These are phyloP conservation scores for Gymnothorax javanicus DNA, from an alignment of 2,797 vertebrate species.

Conservation along the genomic window DNA sequence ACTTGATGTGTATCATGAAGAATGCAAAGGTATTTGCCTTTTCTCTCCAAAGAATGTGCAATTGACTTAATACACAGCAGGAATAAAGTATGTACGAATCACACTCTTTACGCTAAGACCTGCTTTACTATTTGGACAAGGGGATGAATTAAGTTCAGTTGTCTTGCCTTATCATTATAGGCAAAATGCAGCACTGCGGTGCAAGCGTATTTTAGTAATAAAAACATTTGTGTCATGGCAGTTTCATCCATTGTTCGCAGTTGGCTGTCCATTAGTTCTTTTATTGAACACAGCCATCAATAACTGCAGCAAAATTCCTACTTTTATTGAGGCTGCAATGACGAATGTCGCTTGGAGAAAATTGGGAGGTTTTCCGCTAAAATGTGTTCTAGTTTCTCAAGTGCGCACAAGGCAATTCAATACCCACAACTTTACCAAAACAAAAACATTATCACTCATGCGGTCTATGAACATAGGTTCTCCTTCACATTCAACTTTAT, in stretches of 20 bases:
- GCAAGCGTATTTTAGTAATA: not conserved
- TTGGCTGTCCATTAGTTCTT: not conserved
- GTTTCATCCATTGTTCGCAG: not conserved
- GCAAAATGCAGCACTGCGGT: not conserved
- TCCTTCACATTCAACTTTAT: no score
- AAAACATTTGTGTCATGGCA: not conserved
- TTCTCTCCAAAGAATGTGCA: no score
- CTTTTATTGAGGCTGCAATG: not conserved
- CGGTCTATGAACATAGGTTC: no score
- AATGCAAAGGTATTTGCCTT: not conserved
- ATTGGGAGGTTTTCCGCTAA: not conserved
- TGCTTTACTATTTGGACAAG: not conserved
- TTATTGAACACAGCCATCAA: conserved; percentile 20
- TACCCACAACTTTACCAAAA: not conserved
- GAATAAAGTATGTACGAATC: not conserved
- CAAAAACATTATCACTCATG: not conserved
- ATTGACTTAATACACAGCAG: no score
- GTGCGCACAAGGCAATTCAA: not conserved
- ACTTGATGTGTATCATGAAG: no score
- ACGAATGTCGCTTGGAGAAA: not conserved
- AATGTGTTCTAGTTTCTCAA: not conserved
- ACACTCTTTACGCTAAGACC: not conserved
- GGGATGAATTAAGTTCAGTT: not conserved
- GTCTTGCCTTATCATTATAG: not conserved
- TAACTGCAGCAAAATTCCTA: not conserved